Base-by-base conservation (phyloP, 2,113 vertebrate species). In the Murina feae region DNA sequence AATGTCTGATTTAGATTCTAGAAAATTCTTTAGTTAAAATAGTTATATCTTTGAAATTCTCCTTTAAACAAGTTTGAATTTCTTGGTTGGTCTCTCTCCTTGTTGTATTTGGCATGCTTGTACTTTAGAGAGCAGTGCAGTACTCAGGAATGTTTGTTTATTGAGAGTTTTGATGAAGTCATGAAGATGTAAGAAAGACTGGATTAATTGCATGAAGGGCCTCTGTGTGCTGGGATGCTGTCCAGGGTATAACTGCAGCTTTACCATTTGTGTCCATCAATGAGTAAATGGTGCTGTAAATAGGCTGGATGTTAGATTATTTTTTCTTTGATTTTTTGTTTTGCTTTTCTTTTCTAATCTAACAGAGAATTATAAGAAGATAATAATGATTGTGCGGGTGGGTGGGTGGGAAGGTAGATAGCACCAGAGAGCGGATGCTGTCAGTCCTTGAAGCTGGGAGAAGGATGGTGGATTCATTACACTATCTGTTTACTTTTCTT, bases 281-380 rank as follows among this genome's bases (percentile, higher is more conserved):
- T 93, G 35, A 88, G n/a, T 79, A 81, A 78, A 58, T 16, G 4
- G 17, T 71, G 10, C 60, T 44, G n/a, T 35, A 79, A 83, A 47
- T 30, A 75, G 65, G 25, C 32, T 88, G 85, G 74, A 63, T 18
- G 28, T 44, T 82, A 83, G 55, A n/a, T 51, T 65, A 28, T 28
- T 68, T 86, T 80, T 92, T 65, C n/a, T 66, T 86, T 32, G 12
- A 75, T 60, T 47, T 75, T 86, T 89, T 47, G 13, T 87, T 95
- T 76, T 78, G 47, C 18, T 82, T 86, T 92, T 88, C 17, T 82
- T 79, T 91, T 42, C 75, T 96, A 55, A 66, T 89, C 72, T 82
- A 44, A 84, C 92, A 32, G 42, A 68, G 9, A 55, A 39, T 30
- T 72, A 8, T 75, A 63, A 79, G 69, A 76, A 51, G 51, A 80